phyloP scores from a whole-genome alignment of 2,113 vertebrate genomes.

The Nesoenas mayeri region DNA sequence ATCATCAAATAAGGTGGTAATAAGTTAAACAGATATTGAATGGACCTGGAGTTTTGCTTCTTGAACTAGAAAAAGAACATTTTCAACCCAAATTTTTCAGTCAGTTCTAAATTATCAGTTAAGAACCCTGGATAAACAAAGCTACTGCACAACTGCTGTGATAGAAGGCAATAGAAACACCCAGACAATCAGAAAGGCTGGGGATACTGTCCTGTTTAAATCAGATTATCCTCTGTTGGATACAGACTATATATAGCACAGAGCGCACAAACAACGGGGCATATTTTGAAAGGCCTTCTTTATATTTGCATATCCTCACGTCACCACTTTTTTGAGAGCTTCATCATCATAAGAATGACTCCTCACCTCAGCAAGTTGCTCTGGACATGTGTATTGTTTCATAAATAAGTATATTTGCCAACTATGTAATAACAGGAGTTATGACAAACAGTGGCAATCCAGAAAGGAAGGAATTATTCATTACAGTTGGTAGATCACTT shows the following conservation, averaged over 20 bases:
- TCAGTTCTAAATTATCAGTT: background rate
- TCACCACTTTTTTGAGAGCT: background rate
- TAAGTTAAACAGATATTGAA: background rate
- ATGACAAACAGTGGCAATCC: slow-evolving; percentile 15
- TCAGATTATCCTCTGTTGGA: slow-evolving; percentile 15
- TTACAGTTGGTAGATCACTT: background rate
- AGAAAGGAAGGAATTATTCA: slow-evolving; percentile 19
- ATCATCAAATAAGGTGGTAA: background rate
- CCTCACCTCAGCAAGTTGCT: background rate
- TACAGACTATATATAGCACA: background rate
- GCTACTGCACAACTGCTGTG: background rate
- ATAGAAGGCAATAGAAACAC: background rate
- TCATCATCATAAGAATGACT: background rate
- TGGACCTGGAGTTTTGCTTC: background rate
- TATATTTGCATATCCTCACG: background rate
- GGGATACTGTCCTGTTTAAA: background rate
- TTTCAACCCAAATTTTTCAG: background rate
- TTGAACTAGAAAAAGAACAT: background rate
- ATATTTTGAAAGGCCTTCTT: background rate
- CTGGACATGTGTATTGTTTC: background rate
- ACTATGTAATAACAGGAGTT: background rate
- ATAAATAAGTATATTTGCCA: background rate
- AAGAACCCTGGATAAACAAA: background rate
- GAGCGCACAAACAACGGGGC: background rate
- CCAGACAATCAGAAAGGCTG: background rate